phyloP scores from a whole-genome alignment of 1,140 invertebrate genomes.

The Temnothorax longispinosus region DNA sequence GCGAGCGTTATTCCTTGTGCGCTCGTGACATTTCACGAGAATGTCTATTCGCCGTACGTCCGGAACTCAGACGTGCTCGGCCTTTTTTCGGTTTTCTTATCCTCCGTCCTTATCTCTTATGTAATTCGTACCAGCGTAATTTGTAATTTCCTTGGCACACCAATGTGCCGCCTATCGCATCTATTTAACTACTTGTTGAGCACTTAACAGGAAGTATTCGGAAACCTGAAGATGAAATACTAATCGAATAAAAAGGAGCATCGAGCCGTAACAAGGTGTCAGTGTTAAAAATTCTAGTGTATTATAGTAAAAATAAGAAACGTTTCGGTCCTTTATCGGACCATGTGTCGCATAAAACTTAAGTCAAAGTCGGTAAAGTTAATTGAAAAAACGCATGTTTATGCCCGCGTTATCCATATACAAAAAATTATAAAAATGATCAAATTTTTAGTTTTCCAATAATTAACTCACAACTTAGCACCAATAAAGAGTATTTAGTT shows the following conservation, averaged over 20 bases:
- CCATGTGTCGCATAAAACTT: too few species aligned
- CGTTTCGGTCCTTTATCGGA: too few species aligned
- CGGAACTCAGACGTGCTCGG: slow-evolving; percentile 72
- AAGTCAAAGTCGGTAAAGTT: too few species aligned
- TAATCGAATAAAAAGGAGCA: too few species aligned
- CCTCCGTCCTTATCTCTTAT: slow-evolving; percentile 2
- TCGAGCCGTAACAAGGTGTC: too few species aligned
- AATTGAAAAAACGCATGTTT: too few species aligned
- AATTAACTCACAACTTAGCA: too few species aligned
- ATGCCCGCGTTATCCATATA: too few species aligned
- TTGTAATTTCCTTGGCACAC: slow-evolving; percentile 5
- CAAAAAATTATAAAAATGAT: neutral
- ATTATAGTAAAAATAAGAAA: too few species aligned
- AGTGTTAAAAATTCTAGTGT: too few species aligned
- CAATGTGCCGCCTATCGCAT: neutral
- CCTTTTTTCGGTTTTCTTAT: slow-evolving; percentile 66
- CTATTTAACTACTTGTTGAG: slow-evolving; percentile 8
- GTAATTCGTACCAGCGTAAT: slow-evolving; percentile 51
- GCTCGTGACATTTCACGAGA: slow-evolving; percentile 50
- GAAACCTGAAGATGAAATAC: neutral
- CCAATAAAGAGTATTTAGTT: too few species aligned
- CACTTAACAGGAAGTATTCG: neutral
- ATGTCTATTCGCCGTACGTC: slow-evolving; percentile 76
- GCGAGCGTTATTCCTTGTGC: slow-evolving; percentile 25
- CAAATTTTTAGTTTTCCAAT: neutral